Conservation (phyloP, 1,140 invertebrate species). For the Augochlora pura region DNA sequence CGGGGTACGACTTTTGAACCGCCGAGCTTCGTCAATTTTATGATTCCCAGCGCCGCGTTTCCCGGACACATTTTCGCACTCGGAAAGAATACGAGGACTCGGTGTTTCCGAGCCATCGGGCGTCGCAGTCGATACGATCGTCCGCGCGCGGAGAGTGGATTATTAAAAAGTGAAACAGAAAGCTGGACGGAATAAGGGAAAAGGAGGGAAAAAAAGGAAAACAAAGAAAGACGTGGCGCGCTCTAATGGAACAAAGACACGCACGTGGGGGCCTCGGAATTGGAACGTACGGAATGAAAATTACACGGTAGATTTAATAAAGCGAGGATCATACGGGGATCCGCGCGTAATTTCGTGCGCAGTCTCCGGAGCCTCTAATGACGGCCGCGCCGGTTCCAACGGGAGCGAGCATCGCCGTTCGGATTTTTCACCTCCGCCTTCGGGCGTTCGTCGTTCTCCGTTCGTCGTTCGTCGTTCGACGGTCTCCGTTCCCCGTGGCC, state of each 20-base stretch:
- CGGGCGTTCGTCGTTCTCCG: not conserved
- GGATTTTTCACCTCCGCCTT: constrained; percentile 53
- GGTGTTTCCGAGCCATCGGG: not conserved
- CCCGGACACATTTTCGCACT: too few species aligned
- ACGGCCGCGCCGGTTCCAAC: constrained; percentile 24
- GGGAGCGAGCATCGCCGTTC: constrained; percentile 36
- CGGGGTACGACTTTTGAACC: too few species aligned
- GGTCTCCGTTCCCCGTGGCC: not conserved
- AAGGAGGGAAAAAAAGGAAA: not conserved
- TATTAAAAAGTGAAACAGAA: constrained; percentile 12
- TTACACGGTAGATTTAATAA: constrained; percentile 65
- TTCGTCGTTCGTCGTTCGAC: too few species aligned
- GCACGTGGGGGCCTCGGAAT: constrained; percentile 34
- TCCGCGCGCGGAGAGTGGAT: not conserved
- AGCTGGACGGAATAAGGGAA: not conserved
- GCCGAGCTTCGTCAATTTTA: too few species aligned
- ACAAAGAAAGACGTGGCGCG: not conserved
- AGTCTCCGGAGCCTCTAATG: constrained; percentile 56
- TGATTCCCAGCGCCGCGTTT: too few species aligned
- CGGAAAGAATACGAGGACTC: not conserved
- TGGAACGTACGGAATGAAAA: constrained; percentile 62
- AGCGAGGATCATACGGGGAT: constrained; percentile 59
- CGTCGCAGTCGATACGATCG: not conserved
- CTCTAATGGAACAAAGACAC: constrained; percentile 51
- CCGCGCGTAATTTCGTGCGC: constrained; percentile 60